A percentile compares a stretch with the other conserved stretches of the same genome.
Conservation (phyloP, 1,140 invertebrate genomes). For the Druon quercuslanigerum region DNA sequence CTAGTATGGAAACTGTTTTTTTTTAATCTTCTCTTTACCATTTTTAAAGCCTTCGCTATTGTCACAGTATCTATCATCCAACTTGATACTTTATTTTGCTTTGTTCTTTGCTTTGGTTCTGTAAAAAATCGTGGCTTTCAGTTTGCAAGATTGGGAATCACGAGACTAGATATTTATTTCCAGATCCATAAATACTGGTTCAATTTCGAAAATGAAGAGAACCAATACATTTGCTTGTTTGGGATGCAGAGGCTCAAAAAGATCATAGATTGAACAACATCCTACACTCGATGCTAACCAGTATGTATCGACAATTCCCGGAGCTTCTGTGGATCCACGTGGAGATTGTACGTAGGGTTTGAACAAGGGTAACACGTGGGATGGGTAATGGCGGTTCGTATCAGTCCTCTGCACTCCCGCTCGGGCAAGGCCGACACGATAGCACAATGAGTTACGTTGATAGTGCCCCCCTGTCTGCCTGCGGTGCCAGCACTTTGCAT, state of each 20-base stretch:
- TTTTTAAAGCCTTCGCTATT: too few relatives aligned
- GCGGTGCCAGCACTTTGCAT: slow-evolving; percentile 17
- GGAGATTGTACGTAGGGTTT: slow-evolving; percentile 52
- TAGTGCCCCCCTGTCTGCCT: background rate
- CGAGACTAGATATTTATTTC: too few relatives aligned
- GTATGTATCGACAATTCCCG: slow-evolving; percentile 29
- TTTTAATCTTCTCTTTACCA: too few relatives aligned
- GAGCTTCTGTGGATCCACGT: slow-evolving; percentile 35
- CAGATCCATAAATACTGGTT: too few relatives aligned
- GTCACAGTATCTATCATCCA: too few relatives aligned
- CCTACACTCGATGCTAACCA: background rate
- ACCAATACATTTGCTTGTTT: slow-evolving; percentile 5
- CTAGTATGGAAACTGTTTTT: too few relatives aligned
- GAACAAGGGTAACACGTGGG: slow-evolving; percentile 42
- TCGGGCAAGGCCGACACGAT: slow-evolving; percentile 23
- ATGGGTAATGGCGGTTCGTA: slow-evolving; percentile 57
- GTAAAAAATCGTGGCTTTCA: too few relatives aligned
- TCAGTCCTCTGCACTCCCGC: slow-evolving; percentile 55
- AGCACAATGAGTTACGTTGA: slow-evolving; percentile 26
- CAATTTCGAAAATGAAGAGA: background rate
- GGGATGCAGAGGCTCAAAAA: background rate
- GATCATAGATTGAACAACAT: slow-evolving; percentile 11
- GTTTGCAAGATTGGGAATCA: too few relatives aligned
- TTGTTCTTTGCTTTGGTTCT: too few relatives aligned
- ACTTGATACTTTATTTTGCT: too few relatives aligned